Evolutionary conservation across 1,140 invertebrate genomes (phyloP).

Genomic region (Antheraea pernyi): DNA sequence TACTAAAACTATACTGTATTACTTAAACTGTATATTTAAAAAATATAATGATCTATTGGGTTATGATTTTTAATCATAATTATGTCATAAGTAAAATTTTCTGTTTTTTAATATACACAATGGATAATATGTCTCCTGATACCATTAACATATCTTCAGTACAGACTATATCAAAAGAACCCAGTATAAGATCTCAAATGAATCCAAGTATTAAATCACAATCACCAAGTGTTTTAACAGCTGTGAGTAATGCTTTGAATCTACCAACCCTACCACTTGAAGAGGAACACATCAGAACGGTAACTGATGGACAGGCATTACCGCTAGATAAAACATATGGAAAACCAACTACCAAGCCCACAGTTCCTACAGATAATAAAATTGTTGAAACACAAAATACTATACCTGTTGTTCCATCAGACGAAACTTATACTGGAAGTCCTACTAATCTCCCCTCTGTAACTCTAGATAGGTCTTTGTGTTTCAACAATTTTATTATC

Average conservation of each 20-base stretch:
- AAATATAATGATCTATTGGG: constrained; percentile 34
- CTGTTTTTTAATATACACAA: constrained; percentile 5
- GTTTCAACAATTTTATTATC: too few species aligned
- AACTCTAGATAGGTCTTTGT: too few species aligned
- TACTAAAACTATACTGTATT: neutral
- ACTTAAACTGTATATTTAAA: neutral
- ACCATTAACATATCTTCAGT: neutral
- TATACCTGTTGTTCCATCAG: too few species aligned
- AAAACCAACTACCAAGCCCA: neutral
- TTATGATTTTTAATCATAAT: constrained; percentile 31
- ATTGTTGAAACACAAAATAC: too few species aligned
- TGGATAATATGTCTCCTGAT: neutral
- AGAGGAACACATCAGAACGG: neutral
- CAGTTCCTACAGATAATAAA: too few species aligned
- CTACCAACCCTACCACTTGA: neutral
- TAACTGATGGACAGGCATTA: neutral
- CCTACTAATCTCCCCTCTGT: too few species aligned
- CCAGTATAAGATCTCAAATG: constrained; percentile 21
- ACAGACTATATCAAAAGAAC: constrained; percentile 20
- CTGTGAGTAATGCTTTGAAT: neutral
- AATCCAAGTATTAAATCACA: constrained; percentile 14
- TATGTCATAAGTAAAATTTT: constrained; percentile 21
- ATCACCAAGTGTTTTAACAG: neutral
- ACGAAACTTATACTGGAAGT: too few species aligned
- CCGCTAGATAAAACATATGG: neutral